phyloP scores from a whole-genome alignment of 2,888 invertebrate species.

The Theretra japonica region DNA sequence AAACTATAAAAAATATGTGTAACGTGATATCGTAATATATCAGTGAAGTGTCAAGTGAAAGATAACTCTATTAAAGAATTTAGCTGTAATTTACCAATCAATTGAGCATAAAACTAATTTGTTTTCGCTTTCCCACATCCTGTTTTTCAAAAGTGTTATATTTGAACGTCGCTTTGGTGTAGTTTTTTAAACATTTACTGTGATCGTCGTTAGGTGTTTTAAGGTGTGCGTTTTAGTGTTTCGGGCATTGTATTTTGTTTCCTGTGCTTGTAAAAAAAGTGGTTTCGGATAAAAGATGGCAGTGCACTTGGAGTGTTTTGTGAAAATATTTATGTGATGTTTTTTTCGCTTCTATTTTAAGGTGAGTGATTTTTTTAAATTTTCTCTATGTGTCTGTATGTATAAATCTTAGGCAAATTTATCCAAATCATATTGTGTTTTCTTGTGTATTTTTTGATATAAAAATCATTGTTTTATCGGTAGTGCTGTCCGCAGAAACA shows the following conservation, averaged over 20 bases:
- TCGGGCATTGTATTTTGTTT: constrained; percentile 2
- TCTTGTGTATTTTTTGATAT: no score
- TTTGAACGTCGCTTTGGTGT: constrained; percentile 42
- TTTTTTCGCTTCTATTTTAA: background rate
- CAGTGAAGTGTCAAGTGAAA: background rate
- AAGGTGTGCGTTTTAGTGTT: background rate
- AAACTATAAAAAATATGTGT: background rate
- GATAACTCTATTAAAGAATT: constrained; percentile 32
- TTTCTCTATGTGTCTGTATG: no score
- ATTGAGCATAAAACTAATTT: constrained; percentile 44
- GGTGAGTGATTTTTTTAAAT: constrained; percentile 5
- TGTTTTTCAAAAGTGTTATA: constrained; percentile 52
- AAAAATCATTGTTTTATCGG: no score
- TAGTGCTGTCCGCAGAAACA: no score
- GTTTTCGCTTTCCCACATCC: constrained; percentile 58
- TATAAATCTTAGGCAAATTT: no score
- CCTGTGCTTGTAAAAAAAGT: background rate
- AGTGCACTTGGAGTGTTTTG: constrained; percentile 9
- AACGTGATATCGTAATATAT: constrained; percentile 9
- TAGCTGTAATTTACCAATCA: constrained; percentile 37
- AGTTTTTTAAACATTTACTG: constrained; percentile 46
- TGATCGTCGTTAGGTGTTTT: constrained; percentile 32
- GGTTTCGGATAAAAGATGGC: constrained; percentile 2
- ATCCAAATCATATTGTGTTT: no score
- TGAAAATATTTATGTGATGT: background rate